A percentile compares a stretch with the other conserved stretches of the same genome.
Conservation (phyloP, 2,113 vertebrate genomes). For the Bothrops jararaca region DNA sequence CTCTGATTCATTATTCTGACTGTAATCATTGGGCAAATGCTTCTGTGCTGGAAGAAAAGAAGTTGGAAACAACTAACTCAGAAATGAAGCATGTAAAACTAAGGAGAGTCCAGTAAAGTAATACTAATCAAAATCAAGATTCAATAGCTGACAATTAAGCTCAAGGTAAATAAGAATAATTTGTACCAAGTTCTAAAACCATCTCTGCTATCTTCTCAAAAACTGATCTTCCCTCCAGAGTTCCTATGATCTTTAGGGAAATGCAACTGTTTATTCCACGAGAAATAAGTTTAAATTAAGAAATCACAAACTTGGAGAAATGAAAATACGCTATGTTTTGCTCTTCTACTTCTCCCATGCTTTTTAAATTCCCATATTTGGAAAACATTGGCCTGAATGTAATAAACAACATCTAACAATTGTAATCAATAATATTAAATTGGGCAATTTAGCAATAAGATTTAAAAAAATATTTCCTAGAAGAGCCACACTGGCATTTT, state of each 20-base stretch:
- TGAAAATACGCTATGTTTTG: background rate
- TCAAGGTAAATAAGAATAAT: background rate
- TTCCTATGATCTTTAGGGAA: background rate
- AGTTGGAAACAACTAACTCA: background rate
- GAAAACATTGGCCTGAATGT: background rate
- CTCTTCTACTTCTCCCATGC: background rate
- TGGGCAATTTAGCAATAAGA: background rate
- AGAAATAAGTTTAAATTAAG: background rate
- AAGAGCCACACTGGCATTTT: background rate
- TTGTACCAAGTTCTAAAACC: slow-evolving; percentile 4
- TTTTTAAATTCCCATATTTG: background rate
- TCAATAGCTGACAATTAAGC: background rate
- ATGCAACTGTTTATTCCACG: background rate
- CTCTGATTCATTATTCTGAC: background rate
- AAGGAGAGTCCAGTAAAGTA: background rate
- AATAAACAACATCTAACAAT: background rate
- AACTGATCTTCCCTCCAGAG: background rate
- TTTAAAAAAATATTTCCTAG: background rate
- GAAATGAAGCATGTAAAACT: background rate
- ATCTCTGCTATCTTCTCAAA: slow-evolving; percentile 4
- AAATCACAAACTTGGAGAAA: background rate
- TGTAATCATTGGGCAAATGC: background rate
- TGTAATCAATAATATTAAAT: background rate
- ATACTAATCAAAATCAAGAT: background rate
- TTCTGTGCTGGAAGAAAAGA: background rate